Evolutionary conservation across 1,140 invertebrate genomes (phyloP).

Genomic region (Globodera rostochiensis): DNA sequence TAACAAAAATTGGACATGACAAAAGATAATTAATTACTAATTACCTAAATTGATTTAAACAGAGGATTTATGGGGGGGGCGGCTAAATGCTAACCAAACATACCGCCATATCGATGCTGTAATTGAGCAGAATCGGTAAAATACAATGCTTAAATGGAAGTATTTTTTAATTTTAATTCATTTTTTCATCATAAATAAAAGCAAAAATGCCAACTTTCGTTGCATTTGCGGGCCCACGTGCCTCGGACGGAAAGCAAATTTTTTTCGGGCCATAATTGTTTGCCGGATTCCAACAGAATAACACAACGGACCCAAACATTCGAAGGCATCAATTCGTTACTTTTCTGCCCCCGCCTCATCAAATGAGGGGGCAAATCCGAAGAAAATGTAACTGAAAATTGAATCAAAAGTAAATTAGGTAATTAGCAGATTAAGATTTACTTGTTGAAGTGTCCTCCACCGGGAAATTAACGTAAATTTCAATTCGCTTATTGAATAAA

Average conservation of each 20-base stretch:
- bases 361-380: slow-evolving; percentile 19
- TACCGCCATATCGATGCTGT: slow-evolving; percentile 23
- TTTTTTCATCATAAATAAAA: not conserved
- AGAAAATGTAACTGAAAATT: slow-evolving; percentile 11
- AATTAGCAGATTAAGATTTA: not conserved
- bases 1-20: no score
- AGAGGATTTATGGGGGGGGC: not conserved
- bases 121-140: slow-evolving; percentile 24
- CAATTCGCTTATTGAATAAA: not conserved
- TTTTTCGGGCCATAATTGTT: slow-evolving; percentile 11
- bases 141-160: slow-evolving; percentile 10
- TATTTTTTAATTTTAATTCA: not conserved
- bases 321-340: not conserved
- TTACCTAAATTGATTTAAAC: no score
- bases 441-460: not conserved
- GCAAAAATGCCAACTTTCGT: slow-evolving; percentile 16
- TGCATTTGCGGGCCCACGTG: slow-evolving; percentile 22
- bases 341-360: not conserved
- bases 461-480: not conserved
- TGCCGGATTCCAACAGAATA: slow-evolving; percentile 13
- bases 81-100: not conserved
- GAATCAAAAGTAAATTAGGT: not conserved
- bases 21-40: no score
- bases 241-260: slow-evolving; percentile 16
- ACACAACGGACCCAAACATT: slow-evolving; percentile 7